Evolutionary conservation across 2,888 invertebrate genomes (phyloP).

Genomic region (Uropetala carovei): DNA sequence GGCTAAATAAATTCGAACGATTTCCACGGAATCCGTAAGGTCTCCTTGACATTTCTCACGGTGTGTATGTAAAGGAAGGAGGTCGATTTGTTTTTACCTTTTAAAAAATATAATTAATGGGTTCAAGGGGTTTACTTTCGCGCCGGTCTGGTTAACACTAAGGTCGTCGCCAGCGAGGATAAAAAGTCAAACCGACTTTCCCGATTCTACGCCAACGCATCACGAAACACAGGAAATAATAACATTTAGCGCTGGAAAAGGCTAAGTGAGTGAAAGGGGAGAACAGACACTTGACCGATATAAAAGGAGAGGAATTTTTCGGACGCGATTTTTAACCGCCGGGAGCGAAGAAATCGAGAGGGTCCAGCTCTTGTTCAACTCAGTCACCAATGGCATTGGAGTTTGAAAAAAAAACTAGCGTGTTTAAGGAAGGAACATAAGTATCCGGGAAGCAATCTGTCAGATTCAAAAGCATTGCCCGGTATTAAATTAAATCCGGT

Average conservation of each 20-base stretch:
- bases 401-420: neutral
- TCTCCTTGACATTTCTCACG: no score
- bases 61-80: no score
- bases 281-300: neutral
- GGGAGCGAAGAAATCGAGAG: conserved; percentile 22
- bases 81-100: no score
- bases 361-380: neutral
- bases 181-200: neutral
- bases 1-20: no score
- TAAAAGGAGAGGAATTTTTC: neutral
- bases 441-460: neutral
- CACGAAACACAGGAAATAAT: conserved; percentile 27
- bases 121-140: neutral
- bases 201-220: neutral
- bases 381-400: neutral
- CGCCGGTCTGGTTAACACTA: conserved; percentile 53
- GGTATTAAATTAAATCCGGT: no score
- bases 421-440: neutral
- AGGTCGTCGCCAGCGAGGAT: conserved; percentile 42
- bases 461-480: no score
- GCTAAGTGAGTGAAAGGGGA: conserved; percentile 8
- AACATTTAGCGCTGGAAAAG: neutral
- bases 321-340: neutral
- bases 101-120: neutral
- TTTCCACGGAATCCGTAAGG: no score